phyloP scores from a whole-genome alignment of 2,888 invertebrate species.

The Nephrocerus scutellatus region DNA sequence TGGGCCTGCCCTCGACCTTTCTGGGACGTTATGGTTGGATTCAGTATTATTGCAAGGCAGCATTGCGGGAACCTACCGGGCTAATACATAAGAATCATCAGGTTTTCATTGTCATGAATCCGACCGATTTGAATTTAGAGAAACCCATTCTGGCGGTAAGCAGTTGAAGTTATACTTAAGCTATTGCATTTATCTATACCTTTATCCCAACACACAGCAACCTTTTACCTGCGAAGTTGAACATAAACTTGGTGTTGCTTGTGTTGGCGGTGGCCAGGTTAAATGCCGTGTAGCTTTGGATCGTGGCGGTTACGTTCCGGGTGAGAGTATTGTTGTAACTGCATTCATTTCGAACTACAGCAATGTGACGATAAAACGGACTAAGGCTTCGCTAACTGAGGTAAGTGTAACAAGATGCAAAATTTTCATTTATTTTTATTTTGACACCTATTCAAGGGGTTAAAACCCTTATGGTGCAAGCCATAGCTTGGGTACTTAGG shows the following conservation, averaged over 20 bases:
- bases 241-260: conserved; percentile 81
- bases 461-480: no score
- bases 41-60: conserved; percentile 89
- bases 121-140: conserved; percentile 85
- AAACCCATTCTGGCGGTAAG: conserved; percentile 80
- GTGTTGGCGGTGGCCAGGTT: conserved; percentile 81
- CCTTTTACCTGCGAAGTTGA: conserved; percentile 87
- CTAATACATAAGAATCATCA: conserved; percentile 91
- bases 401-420: conserved; percentile 22
- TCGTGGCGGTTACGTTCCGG: conserved; percentile 90
- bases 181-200: conserved; percentile 3
- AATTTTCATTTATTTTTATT: neutral
- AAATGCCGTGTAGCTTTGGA: conserved; percentile 79
- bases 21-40: conserved; percentile 93
- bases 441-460: no score
- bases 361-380: conserved; percentile 74
- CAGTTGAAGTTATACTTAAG: conserved; percentile 25
- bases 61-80: conserved; percentile 74
- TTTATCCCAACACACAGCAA: conserved; percentile 53
- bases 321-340: conserved; percentile 81
- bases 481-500: no score
- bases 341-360: conserved; percentile 81
- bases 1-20: conserved; percentile 87
- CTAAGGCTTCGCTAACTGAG: conserved; percentile 75
- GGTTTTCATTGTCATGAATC: conserved; percentile 96